Evolutionary conservation across 2,888 invertebrate genomes (phyloP).

Genomic region (Ophion obscuratus): DNA sequence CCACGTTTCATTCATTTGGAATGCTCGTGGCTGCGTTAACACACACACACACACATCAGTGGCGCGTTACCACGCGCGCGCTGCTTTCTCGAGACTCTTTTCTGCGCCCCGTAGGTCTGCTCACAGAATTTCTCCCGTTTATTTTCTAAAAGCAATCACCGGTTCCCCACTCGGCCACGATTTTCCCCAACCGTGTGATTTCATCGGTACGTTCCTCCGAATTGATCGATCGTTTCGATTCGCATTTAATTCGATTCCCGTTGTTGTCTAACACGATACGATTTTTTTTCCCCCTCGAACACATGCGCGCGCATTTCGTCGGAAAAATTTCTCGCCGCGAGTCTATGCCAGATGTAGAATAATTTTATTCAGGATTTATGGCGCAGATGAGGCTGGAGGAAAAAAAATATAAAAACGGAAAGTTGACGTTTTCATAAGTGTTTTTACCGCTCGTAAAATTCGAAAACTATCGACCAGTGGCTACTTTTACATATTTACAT

Average conservation of each 20-base stretch:
- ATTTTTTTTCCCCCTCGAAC: not conserved
- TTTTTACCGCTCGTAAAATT: not conserved
- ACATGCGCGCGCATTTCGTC: not conserved
- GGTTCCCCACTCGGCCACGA: conserved; percentile 30
- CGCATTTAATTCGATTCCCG: not conserved
- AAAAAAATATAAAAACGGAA: conserved; percentile 1
- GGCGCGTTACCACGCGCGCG: conserved; percentile 63
- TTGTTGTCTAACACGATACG: not conserved
- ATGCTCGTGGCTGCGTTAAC: conserved; percentile 38
- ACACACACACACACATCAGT: not conserved
- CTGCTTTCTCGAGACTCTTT: conserved; percentile 76
- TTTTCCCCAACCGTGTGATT: conserved; percentile 15
- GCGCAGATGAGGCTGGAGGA: not conserved
- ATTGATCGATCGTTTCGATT: not conserved
- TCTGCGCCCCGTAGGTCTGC: conserved; percentile 59
- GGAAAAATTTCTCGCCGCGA: not conserved
- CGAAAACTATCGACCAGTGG: not conserved
- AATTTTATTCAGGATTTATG: not conserved
- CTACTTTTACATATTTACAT: no score
- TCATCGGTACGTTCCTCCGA: not conserved
- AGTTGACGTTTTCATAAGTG: not conserved
- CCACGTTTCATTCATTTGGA: conserved; percentile 55
- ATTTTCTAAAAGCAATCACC: conserved; percentile 69
- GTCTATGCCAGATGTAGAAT: not conserved
- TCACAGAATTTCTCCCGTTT: conserved; percentile 74